Evolutionary conservation across 2,888 invertebrate genomes (phyloP).

Genomic region (Neoascia interrupta): DNA sequence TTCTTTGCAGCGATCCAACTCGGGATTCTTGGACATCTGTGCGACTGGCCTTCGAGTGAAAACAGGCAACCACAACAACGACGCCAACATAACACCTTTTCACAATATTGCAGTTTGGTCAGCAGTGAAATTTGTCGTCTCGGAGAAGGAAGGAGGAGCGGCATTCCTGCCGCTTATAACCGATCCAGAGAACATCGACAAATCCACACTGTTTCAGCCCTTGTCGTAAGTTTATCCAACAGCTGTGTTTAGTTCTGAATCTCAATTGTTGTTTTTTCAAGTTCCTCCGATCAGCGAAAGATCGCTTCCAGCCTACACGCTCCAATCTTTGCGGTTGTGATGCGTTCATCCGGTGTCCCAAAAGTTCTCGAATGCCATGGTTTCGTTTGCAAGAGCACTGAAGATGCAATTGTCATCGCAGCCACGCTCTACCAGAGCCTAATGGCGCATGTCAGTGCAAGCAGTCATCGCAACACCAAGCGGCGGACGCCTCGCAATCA

Average conservation of each 20-base stretch:
- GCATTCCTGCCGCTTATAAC: slow-evolving; percentile 92
- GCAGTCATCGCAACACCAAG: slow-evolving; percentile 77
- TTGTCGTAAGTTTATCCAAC: slow-evolving; percentile 73
- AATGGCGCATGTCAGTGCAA: slow-evolving; percentile 88
- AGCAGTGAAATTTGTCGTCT: slow-evolving; percentile 90
- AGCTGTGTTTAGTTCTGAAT: not conserved
- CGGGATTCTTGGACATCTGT: slow-evolving; percentile 78
- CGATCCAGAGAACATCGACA: slow-evolving; percentile 89
- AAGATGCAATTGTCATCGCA: slow-evolving; percentile 94
- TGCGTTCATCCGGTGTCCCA: slow-evolving; percentile 88
- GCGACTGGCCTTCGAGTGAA: slow-evolving; percentile 86
- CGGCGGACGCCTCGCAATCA: slow-evolving; percentile 84
- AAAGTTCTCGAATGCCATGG: slow-evolving; percentile 94
- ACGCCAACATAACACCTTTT: slow-evolving; percentile 86
- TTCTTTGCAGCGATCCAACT: slow-evolving; percentile 74
- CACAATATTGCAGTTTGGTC: slow-evolving; percentile 97
- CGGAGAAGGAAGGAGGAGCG: slow-evolving; percentile 82
- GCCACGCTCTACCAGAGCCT: slow-evolving; percentile 94
- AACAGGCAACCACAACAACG: slow-evolving; percentile 77
- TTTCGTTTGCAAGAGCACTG: slow-evolving; percentile 92
- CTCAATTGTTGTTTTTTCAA: slow-evolving; percentile 67
- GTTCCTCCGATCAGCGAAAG: slow-evolving; percentile 77
- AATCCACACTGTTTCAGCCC: slow-evolving; percentile 84
- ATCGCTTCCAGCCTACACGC: slow-evolving; percentile 84
- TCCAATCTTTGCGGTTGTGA: slow-evolving; percentile 93